Conservation (phyloP, 2,113 vertebrate species). For the Podilymbus podiceps region DNA sequence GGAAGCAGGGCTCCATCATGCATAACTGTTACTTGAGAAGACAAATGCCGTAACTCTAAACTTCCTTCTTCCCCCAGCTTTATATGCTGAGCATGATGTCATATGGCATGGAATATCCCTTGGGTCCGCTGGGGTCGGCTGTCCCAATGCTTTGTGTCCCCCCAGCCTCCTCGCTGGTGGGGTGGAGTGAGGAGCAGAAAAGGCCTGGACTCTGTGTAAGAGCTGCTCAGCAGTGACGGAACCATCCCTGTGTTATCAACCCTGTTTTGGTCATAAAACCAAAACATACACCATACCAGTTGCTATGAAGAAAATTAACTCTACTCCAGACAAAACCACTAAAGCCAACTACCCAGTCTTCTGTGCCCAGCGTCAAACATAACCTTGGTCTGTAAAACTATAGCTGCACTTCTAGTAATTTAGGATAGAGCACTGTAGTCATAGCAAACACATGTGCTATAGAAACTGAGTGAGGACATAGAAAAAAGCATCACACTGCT, state of each 20-base stretch:
- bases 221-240: background rate
- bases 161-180: background rate
- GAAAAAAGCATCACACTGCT: background rate
- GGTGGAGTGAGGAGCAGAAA: fast-evolving
- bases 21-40: background rate
- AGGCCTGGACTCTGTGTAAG: background rate
- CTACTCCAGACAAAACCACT: background rate
- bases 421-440: background rate
- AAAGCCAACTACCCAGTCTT: background rate
- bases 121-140: background rate
- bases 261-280: background rate
- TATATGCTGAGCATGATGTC: background rate
- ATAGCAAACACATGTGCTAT: background rate
- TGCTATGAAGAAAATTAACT: background rate
- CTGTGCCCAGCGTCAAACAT: background rate
- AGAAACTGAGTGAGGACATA: background rate
- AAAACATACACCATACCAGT: background rate
- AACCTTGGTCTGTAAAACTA: background rate
- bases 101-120: background rate
- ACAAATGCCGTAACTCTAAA: background rate
- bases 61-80: background rate
- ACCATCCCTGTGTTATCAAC: background rate
- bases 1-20: background rate
- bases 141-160: too few relatives aligned
- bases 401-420: background rate